Conservation (phyloP, 2,797 vertebrate genomes). For the Anolis apletophallus region DNA sequence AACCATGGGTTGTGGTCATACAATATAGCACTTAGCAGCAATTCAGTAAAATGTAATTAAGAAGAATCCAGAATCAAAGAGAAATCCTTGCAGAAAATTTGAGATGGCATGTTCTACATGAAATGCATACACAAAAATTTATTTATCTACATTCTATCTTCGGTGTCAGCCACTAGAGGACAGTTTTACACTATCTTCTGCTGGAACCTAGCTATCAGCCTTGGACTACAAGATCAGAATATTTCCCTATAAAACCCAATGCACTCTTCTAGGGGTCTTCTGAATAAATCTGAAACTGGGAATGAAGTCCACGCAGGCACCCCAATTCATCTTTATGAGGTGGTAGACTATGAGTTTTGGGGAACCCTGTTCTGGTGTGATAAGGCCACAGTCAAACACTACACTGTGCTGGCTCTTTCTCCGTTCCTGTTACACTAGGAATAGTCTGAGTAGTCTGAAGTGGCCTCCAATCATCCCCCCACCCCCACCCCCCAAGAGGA, state of each 20-base stretch:
- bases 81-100: neutral
- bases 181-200: constrained; percentile 19
- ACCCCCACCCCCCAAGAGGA: too few species aligned
- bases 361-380: too few species aligned
- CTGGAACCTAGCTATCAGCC: neutral
- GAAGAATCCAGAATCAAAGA: neutral
- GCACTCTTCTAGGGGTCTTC: neutral
- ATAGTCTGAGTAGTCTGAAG: neutral
- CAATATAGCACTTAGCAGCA: too few species aligned
- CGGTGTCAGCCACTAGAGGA: neutral
- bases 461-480: neutral
- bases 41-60: neutral
- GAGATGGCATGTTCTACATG: neutral
- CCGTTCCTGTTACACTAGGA: neutral
- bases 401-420: too few species aligned
- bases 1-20: too few species aligned
- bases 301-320: too few species aligned
- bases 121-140: neutral
- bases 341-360: too few species aligned
- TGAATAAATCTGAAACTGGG: neutral
- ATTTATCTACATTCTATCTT: neutral
- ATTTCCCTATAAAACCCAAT: neutral
- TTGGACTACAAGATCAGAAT: neutral
- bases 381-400: too few species aligned
- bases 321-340: too few species aligned